These are phyloP conservation scores for Apodemia mormo DNA, from an alignment of 2,888 invertebrate genomes.

Conservation along the genomic window DNA sequence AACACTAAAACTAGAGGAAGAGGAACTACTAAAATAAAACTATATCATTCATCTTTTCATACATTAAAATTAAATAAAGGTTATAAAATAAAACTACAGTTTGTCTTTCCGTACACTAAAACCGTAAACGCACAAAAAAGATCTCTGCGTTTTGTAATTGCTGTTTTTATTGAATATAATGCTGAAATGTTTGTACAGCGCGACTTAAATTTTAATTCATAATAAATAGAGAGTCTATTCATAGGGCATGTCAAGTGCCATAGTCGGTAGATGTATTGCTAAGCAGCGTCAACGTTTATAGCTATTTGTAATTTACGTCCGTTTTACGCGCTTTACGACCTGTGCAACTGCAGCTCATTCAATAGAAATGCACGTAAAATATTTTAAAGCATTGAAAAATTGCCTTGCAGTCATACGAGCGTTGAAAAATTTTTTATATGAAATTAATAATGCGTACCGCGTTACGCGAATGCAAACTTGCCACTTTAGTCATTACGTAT, in stretches of 20 bases:
- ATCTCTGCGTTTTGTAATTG: background rate
- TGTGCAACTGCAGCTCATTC: constrained; percentile 49
- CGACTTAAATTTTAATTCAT: constrained; percentile 11
- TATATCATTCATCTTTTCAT: background rate
- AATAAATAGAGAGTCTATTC: constrained; percentile 23
- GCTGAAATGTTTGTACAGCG: constrained; percentile 8
- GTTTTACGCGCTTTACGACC: constrained; percentile 55
- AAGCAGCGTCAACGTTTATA: constrained; percentile 53
- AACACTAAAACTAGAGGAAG: background rate
- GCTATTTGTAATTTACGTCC: constrained; percentile 56
- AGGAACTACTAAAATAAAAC: background rate
- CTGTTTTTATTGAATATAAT: constrained; percentile 4
- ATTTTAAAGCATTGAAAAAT: constrained; percentile 30
- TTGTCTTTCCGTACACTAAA: background rate
- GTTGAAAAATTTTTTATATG: constrained; percentile 4
- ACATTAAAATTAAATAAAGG: constrained; percentile 1
- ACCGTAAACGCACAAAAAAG: background rate
- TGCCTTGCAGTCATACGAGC: constrained; percentile 4
- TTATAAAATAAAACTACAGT: background rate
- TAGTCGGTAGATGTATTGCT: constrained; percentile 28
- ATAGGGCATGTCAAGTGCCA: constrained; percentile 29
- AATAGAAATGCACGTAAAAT: constrained; percentile 43
- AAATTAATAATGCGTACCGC: constrained; percentile 21
- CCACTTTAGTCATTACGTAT: background rate
- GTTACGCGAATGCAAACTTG: background rate